A percentile compares a stretch with the other conserved stretches of the same genome.
Conservation (phyloP, 1,140 invertebrate genomes). For the Dysdera silvatica region DNA sequence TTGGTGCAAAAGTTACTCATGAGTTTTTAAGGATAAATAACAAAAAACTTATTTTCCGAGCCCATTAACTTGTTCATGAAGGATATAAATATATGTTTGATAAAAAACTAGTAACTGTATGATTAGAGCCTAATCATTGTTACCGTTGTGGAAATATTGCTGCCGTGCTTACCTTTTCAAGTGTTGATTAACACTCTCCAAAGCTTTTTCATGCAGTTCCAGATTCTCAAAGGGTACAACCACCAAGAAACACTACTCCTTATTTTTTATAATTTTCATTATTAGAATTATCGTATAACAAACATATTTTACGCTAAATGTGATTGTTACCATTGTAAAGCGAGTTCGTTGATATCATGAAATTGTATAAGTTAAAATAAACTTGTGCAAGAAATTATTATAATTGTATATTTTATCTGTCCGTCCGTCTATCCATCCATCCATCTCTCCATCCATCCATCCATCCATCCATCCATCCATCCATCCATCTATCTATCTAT, state of each 20-base stretch:
- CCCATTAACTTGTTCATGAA: conserved; percentile 95
- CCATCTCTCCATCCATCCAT: too few species aligned
- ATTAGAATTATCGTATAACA: too few species aligned
- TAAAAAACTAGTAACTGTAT: conserved; percentile 86
- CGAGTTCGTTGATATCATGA: too few species aligned
- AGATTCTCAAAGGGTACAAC: conserved; percentile 83
- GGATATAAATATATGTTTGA: conserved; percentile 95
- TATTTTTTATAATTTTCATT: conserved; percentile 92
- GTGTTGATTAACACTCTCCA: conserved; percentile 64
- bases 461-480: too few species aligned
- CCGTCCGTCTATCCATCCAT: too few species aligned
- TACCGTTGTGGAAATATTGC: conserved; percentile 91
- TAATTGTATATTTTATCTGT: too few species aligned
- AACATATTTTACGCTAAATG: too few species aligned
- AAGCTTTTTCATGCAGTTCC: conserved; percentile 92
- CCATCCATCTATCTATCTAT: too few species aligned
- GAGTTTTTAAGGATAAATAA: conserved; percentile 88
- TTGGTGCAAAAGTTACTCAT: conserved; percentile 82
- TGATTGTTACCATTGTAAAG: too few species aligned
- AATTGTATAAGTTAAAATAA: too few species aligned
- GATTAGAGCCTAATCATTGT: conserved; percentile 95
- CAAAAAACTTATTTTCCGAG: conserved; percentile 82
- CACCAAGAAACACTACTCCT: conserved; percentile 79
- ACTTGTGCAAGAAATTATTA: too few species aligned
- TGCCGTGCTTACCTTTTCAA: conserved; percentile 75